Conservation (phyloP, 2,888 invertebrate species). For the Syritta pipiens region DNA sequence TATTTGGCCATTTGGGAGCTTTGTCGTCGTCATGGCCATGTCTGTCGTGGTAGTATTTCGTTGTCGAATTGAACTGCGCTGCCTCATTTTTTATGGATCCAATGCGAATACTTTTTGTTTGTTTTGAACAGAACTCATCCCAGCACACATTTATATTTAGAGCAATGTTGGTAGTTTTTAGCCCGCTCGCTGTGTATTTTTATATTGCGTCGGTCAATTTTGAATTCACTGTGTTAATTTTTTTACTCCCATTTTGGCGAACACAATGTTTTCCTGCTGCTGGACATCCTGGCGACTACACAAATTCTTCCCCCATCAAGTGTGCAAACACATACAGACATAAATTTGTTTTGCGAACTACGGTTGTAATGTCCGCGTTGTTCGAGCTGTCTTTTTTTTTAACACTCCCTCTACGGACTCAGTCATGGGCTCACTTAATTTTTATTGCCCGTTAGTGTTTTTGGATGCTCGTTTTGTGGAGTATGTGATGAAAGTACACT, state of each 20-base stretch:
- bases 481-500: slow-evolving; percentile 65
- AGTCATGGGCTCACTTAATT: slow-evolving; percentile 61
- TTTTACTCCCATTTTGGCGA: slow-evolving; percentile 8
- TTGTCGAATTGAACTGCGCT: slow-evolving; percentile 44
- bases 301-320: slow-evolving; percentile 54
- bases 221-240: slow-evolving; percentile 27
- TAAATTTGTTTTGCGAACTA: slow-evolving; percentile 59
- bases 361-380: slow-evolving; percentile 46
- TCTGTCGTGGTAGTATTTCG: slow-evolving; percentile 2
- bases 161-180: slow-evolving; percentile 56
- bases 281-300: slow-evolving; percentile 68
- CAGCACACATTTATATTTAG: slow-evolving; percentile 51
- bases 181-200: slow-evolving; percentile 37
- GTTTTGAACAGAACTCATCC: slow-evolving; percentile 34
- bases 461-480: slow-evolving; percentile 67
- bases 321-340: slow-evolving; percentile 32
- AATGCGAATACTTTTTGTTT: slow-evolving; percentile 27
- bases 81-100: slow-evolving; percentile 28
- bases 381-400: slow-evolving; percentile 2
- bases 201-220: slow-evolving; percentile 62
- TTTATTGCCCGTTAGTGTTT: slow-evolving; percentile 67
- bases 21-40: slow-evolving; percentile 19
- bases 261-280: slow-evolving; percentile 54
- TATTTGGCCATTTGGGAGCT: slow-evolving; percentile 56
- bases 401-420: slow-evolving; percentile 7